Percentiles rank a stretch among this genome's conserved stretches.
These are phyloP conservation scores for Mus minutoides DNA, from an alignment of 2,797 vertebrate species.

Conservation along the genomic window DNA sequence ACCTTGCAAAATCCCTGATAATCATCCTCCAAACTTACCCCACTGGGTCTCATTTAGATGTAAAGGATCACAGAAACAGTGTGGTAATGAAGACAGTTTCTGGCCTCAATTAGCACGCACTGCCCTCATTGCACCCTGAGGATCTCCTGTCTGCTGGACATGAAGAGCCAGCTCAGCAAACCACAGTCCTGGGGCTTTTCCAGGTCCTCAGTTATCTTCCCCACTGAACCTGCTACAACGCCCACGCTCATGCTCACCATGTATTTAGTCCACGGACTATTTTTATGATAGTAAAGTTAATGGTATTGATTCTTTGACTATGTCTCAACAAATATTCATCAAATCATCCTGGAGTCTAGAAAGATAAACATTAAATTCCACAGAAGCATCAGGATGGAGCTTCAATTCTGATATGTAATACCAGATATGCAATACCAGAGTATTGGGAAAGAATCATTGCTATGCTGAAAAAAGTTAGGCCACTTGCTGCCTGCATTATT, in stretches of 20 bases:
- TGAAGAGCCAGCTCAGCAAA: background rate
- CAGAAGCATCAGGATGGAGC: background rate
- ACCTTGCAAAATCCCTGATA: slow-evolving; percentile 73
- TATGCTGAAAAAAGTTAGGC: background rate
- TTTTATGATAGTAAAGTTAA: slow-evolving; percentile 31
- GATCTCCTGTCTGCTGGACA: slow-evolving; percentile 21
- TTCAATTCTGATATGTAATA: background rate
- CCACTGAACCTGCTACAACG: background rate
- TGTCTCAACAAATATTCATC: background rate
- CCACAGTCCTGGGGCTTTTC: slow-evolving; percentile 54
- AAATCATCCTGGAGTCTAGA: background rate
- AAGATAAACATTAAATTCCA: background rate
- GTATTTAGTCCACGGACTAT: slow-evolving; percentile 26
- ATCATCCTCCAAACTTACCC: slow-evolving; percentile 65
- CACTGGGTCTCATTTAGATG: slow-evolving; percentile 70
- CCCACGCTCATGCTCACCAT: background rate
- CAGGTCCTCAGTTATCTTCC: background rate
- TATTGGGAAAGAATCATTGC: background rate
- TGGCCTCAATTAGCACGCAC: slow-evolving; percentile 60
- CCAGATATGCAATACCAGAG: too few relatives aligned
- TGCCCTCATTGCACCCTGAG: slow-evolving; percentile 16
- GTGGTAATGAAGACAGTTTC: slow-evolving; percentile 58
- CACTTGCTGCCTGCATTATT: background rate
- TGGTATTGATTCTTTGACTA: slow-evolving; percentile 44
- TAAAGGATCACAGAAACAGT: slow-evolving; percentile 67